Base-by-base conservation (phyloP, 2,888 invertebrate species). In the Torymus aiolomorphi region DNA sequence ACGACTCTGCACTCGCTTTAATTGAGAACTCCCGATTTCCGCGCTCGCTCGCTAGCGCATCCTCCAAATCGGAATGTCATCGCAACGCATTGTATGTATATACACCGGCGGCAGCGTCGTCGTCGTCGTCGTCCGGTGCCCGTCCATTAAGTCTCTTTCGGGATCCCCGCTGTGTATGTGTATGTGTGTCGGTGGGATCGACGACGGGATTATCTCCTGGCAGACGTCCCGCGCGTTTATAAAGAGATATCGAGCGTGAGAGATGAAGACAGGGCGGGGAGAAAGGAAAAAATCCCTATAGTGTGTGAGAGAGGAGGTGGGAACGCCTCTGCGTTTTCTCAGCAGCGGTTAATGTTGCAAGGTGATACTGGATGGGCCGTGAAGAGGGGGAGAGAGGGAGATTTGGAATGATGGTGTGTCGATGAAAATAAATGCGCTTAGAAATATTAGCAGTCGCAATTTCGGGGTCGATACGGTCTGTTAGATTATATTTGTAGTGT, bases 1-100 rank as follows among this genome's bases (percentile, higher is more conserved):
- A 85, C 80, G 86, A 83, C 80, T 86, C 81, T 84, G 84, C 84
- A 85, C 85, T 86, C 84, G 84, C 86, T 87, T 86, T 85, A 85
- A 86, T 87, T 83, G 86, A 82, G 84, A 86, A 84, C 84, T 83
- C 83, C 75, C 67, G 78, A 81, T 77, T 75, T 65, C 81, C 80
- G 76, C 51, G 5, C n/a, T 56, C 11, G 12, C 18, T 66, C 24
- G 8, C 14, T 5, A 49, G 20, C 31, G 42, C 16, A n/a, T 51
- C 54, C 73, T 69, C 18, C 56, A 31, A 69, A 70, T 59, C 59
- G 65, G 63, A 73, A 49, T 56, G 61, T 73, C 72, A 73, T 73
- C 57, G 14, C 16, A 59, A 16, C 11, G 59, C 18, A 59, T n/a
- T 4, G 4, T 59, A 59, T 14, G 49, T 62, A 24, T 62, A 31